These are phyloP conservation scores for Platynereis dumerilii DNA, from an alignment of 2,888 invertebrate genomes.

Conservation along the genomic window DNA sequence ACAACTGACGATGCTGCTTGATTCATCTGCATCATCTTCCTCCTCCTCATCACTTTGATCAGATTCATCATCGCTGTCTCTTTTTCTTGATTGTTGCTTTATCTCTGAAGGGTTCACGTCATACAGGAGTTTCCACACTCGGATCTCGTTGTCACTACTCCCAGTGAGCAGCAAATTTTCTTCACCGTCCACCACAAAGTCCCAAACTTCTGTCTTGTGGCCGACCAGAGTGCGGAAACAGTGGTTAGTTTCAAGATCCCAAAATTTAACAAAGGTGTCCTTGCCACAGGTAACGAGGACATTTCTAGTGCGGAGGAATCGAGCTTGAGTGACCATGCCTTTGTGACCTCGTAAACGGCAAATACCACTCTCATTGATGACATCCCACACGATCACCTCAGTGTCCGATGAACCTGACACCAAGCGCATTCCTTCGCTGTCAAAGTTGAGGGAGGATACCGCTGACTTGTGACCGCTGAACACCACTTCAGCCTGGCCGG, in stretches of 20 bases:
- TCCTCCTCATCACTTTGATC: constrained; percentile 30
- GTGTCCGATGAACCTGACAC: constrained; percentile 93
- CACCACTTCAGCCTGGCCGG: constrained; percentile 71
- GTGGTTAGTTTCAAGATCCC: constrained; percentile 93
- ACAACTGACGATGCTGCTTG: constrained; percentile 17
- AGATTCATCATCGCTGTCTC: neutral
- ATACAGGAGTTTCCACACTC: constrained; percentile 77
- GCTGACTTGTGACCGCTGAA: constrained; percentile 85
- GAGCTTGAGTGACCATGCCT: constrained; percentile 80
- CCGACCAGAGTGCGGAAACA: constrained; percentile 95
- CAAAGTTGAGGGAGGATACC: constrained; percentile 83
- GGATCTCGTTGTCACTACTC: constrained; percentile 81
- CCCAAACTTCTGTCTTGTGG: constrained; percentile 73
- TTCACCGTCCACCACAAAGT: constrained; percentile 78
- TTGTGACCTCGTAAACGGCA: constrained; percentile 91
- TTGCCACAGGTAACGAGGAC: constrained; percentile 74
- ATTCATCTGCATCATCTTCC: constrained; percentile 35
- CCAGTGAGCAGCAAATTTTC: constrained; percentile 88
- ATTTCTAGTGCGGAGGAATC: constrained; percentile 60
- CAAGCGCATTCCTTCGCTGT: constrained; percentile 78
- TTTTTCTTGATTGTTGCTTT: neutral
- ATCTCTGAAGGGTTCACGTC: too few relatives aligned
- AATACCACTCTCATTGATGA: constrained; percentile 88
- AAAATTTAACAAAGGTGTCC: constrained; percentile 94
- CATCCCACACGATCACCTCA: constrained; percentile 92